Conservation (phyloP, 1,140 invertebrate species). For the Eriocheir sinensis region DNA sequence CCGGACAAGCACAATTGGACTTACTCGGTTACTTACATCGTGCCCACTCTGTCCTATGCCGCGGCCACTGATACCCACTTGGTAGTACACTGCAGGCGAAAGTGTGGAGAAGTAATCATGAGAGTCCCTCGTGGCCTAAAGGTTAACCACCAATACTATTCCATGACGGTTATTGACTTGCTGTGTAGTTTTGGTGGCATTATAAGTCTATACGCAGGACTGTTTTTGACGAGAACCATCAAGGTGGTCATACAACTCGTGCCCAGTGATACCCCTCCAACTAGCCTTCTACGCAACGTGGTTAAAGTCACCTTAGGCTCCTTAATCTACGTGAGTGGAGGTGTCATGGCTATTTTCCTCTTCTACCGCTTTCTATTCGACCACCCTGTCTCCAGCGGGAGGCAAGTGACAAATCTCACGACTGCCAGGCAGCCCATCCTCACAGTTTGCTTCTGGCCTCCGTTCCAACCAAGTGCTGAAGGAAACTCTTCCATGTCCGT, state of each 20-base stretch:
- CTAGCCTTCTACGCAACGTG: background rate
- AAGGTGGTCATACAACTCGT: background rate
- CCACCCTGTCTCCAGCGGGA: constrained; percentile 56
- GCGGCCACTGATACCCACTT: constrained; percentile 53
- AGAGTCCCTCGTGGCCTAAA: background rate
- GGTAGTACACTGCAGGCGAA: background rate
- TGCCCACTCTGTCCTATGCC: constrained; percentile 44
- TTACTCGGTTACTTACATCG: constrained; percentile 38
- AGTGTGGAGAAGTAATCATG: background rate
- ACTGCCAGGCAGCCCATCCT: constrained; percentile 34
- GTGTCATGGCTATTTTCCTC: background rate
- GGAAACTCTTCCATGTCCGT: background rate
- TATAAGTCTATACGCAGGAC: constrained; percentile 56
- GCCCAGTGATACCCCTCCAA: background rate
- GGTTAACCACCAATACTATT: constrained; percentile 58
- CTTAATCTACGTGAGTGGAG: constrained; percentile 49
- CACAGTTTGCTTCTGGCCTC: constrained; percentile 52
- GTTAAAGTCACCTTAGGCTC: background rate
- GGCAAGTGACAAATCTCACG: background rate
- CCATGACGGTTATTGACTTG: constrained; percentile 39
- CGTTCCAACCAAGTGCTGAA: constrained; percentile 27
- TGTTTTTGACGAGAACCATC: constrained; percentile 38
- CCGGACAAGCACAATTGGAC: background rate
- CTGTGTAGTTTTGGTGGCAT: constrained; percentile 61
- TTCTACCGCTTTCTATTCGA: constrained; percentile 57